A percentile compares a stretch with the other conserved stretches of the same genome.
These are phyloP conservation scores for Hypanus sabinus DNA, from an alignment of 2,113 vertebrate genomes.

Conservation along the genomic window DNA sequence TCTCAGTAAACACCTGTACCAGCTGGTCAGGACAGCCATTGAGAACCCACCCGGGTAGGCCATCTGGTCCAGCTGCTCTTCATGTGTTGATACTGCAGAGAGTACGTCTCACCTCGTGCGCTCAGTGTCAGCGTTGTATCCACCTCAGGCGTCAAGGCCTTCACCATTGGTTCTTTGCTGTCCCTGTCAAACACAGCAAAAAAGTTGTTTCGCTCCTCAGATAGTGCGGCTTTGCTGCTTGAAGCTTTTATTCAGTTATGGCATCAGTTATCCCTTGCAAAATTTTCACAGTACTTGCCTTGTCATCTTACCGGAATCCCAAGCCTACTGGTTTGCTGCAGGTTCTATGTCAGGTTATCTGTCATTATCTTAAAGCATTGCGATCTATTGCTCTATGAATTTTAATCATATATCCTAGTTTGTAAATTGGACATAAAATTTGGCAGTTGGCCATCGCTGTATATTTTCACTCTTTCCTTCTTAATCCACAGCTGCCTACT, in stretches of 20 bases:
- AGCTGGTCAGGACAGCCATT: too few relatives aligned
- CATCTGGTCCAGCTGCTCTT: too few relatives aligned
- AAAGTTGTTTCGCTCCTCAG: too few relatives aligned
- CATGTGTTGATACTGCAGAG: too few relatives aligned
- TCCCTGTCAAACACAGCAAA: too few relatives aligned
- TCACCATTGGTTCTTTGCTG: too few relatives aligned
- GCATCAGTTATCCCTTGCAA: background rate
- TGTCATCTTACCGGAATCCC: background rate
- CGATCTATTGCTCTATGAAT: background rate
- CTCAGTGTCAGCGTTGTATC: too few relatives aligned
- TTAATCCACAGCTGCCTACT: conserved; percentile 29
- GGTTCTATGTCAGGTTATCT: background rate
- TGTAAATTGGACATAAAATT: conserved; percentile 19
- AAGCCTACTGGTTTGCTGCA: background rate
- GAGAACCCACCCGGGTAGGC: too few relatives aligned
- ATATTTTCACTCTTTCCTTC: conserved; percentile 3
- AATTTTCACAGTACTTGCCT: background rate
- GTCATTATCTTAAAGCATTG: background rate
- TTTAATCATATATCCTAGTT: conserved; percentile 2
- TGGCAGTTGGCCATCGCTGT: background rate
- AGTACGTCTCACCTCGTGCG: too few relatives aligned
- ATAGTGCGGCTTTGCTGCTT: too few relatives aligned
- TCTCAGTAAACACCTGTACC: too few relatives aligned
- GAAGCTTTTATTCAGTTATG: background rate
- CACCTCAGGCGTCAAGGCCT: too few relatives aligned